A percentile compares a stretch with the other conserved stretches of the same genome.
Evolutionary conservation across 2,888 invertebrate species (phyloP).

Genomic region (Hydroisotoma schaefferi): DNA sequence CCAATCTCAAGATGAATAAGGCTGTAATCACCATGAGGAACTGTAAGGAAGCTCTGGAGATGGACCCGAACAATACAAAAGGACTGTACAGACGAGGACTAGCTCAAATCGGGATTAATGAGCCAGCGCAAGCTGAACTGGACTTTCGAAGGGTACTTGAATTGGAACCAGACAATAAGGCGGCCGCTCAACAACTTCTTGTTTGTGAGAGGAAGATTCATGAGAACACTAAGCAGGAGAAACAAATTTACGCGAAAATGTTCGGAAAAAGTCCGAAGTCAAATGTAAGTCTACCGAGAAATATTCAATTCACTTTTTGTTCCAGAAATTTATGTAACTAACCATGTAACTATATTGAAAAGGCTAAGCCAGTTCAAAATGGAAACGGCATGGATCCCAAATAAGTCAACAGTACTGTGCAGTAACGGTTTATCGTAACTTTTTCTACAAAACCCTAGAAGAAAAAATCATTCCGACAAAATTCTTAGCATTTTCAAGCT

Average conservation of each 20-base stretch:
- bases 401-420: too few relatives aligned
- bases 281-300: too few relatives aligned
- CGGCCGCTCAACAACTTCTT: conserved; percentile 73
- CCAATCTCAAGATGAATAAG: conserved; percentile 71
- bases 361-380: background rate
- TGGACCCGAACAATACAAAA: conserved; percentile 77
- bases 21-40: conserved; percentile 64
- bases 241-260: conserved; percentile 88
- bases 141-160: conserved; percentile 75
- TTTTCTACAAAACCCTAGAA: too few relatives aligned
- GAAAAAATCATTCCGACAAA: too few relatives aligned
- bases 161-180: conserved; percentile 80
- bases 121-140: conserved; percentile 69
- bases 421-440: too few relatives aligned
- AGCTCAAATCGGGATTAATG: conserved; percentile 70
- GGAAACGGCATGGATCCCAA: too few relatives aligned
- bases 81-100: conserved; percentile 84
- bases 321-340: too few relatives aligned
- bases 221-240: conserved; percentile 74
- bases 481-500: too few relatives aligned
- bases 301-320: too few relatives aligned
- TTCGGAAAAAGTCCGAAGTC: conserved; percentile 66
- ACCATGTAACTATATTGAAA: background rate
- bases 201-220: conserved; percentile 70
- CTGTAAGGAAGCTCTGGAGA: conserved; percentile 71